Evolutionary conservation across 2,797 vertebrate species (phyloP).

Genomic region (Pristis pectinata): DNA sequence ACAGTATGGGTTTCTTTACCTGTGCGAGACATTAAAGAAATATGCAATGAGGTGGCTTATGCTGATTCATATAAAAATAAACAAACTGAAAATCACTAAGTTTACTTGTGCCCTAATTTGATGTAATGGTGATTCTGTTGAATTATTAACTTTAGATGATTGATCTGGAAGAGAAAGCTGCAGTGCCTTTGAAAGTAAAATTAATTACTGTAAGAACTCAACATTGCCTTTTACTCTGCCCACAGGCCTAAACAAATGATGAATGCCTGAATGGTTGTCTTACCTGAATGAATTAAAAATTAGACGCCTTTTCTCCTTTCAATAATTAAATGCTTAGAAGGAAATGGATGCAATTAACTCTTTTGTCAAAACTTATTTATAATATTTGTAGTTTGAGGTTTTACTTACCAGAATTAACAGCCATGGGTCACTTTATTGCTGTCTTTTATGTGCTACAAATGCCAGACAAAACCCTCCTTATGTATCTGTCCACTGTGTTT

Average conservation of each 20-base stretch:
- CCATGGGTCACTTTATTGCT: neutral
- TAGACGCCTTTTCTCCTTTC: neutral
- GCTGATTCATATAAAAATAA: neutral
- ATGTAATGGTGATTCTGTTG: neutral
- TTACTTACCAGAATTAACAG: neutral
- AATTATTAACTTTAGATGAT: too few species aligned
- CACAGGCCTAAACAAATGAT: neutral
- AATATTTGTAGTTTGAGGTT: neutral
- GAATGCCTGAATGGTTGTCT: neutral
- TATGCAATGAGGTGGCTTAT: neutral
- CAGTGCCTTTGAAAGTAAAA: neutral
- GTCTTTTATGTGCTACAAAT: neutral
- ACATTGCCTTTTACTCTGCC: neutral
- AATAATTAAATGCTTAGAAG: neutral
- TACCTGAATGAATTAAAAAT: neutral
- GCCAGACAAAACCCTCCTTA: neutral
- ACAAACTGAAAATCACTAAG: neutral
- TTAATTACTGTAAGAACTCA: neutral
- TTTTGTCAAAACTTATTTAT: neutral
- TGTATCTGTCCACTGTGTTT: neutral
- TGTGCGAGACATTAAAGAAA: neutral
- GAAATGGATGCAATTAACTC: neutral
- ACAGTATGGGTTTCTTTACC: neutral
- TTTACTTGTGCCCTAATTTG: neutral
- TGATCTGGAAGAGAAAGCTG: neutral